Evolutionary conservation across 2,113 vertebrate genomes (phyloP).

Genomic region (Boleophthalmus pectinirostris): DNA sequence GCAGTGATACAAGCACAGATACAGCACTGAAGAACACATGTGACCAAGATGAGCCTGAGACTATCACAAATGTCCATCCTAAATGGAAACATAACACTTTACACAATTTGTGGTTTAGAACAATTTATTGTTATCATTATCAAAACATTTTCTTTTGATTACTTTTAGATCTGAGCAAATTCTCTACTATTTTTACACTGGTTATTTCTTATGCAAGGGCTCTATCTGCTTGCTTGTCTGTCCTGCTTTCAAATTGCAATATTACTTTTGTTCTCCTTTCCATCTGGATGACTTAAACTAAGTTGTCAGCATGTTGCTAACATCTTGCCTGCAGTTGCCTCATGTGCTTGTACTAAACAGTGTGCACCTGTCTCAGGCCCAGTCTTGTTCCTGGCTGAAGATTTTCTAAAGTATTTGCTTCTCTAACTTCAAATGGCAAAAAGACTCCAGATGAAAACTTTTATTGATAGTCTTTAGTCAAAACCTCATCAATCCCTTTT

Average conservation of each 20-base stretch:
- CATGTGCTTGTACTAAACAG: constrained; percentile 66
- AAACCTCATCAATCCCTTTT: constrained; percentile 20
- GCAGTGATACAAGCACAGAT: constrained; percentile 70
- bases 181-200: not conserved
- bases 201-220: not conserved
- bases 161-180: not conserved
- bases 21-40: constrained; percentile 45
- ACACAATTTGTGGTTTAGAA: constrained; percentile 67
- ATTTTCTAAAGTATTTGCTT: constrained; percentile 53
- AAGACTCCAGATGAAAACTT: constrained; percentile 51
- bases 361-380: constrained; percentile 71
- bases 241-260: constrained; percentile 43
- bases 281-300: constrained; percentile 54
- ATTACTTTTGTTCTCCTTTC: constrained; percentile 39
- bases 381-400: constrained; percentile 63
- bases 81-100: constrained; percentile 43
- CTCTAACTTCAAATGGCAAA: constrained; percentile 48
- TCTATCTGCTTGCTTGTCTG: constrained; percentile 12
- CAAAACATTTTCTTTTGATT: constrained; percentile 21
- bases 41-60: constrained; percentile 47
- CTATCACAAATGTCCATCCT: constrained; percentile 43
- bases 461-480: not conserved
- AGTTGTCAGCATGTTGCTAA: constrained; percentile 65
- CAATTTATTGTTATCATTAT: constrained; percentile 63
- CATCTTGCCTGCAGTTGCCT: constrained; percentile 64